These are phyloP conservation scores for Eulemur macaco DNA, from an alignment of 2,113 vertebrate genomes.

Conservation along the genomic window DNA sequence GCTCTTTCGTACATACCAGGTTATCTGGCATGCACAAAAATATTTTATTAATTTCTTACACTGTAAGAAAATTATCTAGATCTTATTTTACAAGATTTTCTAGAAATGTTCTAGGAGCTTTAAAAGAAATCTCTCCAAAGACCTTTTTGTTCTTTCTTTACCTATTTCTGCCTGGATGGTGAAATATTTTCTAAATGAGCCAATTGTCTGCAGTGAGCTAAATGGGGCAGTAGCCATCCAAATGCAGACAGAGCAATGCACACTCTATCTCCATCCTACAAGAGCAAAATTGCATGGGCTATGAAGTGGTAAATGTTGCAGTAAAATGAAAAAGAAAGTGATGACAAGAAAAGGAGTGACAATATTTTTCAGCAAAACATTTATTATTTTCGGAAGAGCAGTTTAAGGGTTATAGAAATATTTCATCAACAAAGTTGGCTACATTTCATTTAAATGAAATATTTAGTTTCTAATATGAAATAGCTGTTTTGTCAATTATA, in stretches of 20 bases:
- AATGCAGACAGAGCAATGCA: background rate
- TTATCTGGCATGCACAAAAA: background rate
- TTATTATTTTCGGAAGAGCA: conserved; percentile 24
- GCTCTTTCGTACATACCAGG: background rate
- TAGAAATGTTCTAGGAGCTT: background rate
- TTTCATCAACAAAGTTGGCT: background rate
- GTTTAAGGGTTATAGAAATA: background rate
- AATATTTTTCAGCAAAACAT: background rate
- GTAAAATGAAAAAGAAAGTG: conserved; percentile 50
- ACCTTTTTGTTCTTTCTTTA: background rate
- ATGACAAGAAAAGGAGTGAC: background rate
- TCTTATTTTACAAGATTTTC: background rate
- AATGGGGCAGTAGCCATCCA: background rate
- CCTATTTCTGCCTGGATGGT: background rate
- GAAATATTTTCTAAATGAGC: conserved; percentile 52
- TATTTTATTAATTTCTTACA: background rate
- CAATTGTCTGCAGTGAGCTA: background rate
- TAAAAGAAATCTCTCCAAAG: background rate
- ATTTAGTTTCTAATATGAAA: background rate
- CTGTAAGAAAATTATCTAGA: background rate
- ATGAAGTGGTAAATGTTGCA: conserved; percentile 56
- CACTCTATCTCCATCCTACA: background rate
- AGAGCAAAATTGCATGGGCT: conserved; percentile 17
- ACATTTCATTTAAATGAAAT: conserved; percentile 19
- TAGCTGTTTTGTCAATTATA: background rate